Conservation (phyloP, 2,888 invertebrate genomes). For the Leucoptera coffeella region DNA sequence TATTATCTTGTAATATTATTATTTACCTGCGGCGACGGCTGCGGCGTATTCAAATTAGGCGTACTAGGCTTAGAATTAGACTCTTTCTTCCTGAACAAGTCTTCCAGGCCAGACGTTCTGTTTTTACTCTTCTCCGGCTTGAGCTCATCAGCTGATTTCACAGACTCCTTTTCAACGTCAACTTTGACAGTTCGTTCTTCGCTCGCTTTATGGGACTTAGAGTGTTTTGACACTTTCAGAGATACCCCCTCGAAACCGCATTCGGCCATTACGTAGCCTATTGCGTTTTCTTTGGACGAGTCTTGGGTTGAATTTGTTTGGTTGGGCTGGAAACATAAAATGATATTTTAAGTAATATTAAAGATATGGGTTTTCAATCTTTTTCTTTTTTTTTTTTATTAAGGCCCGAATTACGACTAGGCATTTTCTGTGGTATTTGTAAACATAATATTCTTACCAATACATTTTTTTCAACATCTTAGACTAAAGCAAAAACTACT, state of each 20-base stretch:
- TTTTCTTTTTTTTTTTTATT: too few species aligned
- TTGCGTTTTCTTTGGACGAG: constrained; percentile 55
- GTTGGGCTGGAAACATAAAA: too few species aligned
- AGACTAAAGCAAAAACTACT: too few species aligned
- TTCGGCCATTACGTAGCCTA: constrained; percentile 96
- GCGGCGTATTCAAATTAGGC: constrained; percentile 43
- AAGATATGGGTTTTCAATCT: too few species aligned
- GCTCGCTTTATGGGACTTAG: constrained; percentile 69
- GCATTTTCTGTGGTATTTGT: too few species aligned
- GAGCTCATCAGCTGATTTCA: constrained; percentile 39
- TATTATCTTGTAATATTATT: constrained; percentile 3
- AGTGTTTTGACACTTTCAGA: constrained; percentile 63
- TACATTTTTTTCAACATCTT: too few species aligned
- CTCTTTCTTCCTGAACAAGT: constrained; percentile 45
- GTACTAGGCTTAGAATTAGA: constrained; percentile 55
- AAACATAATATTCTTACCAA: too few species aligned
- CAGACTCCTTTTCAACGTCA: constrained; percentile 36
- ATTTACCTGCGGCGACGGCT: constrained; percentile 16
- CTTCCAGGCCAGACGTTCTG: constrained; percentile 36
- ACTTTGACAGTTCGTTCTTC: constrained; percentile 41
- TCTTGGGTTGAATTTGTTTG: too few species aligned
- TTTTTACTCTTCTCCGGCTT: constrained; percentile 25
- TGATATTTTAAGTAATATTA: too few species aligned
- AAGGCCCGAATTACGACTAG: too few species aligned
- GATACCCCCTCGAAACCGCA: constrained; percentile 89